Base-by-base conservation (phyloP, 2,797 vertebrate genomes). In the Phoxinus dragarum region DNA sequence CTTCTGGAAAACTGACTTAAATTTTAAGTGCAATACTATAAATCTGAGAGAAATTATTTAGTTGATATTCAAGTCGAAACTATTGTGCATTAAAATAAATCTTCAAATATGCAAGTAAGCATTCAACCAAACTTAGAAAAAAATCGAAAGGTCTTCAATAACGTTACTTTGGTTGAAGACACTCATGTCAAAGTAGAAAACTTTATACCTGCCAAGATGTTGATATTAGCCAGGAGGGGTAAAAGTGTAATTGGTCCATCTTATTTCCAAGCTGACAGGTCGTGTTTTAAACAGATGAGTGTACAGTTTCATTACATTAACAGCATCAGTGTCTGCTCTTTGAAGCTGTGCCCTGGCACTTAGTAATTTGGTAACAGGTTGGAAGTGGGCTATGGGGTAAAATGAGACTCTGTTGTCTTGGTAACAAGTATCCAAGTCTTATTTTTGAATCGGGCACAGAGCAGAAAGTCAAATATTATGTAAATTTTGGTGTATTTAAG, bases 331-430 rank as follows among this genome's bases (percentile, higher is more conserved):
- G 91, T 93, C 93, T 92, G 93, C 92, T 94, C 96, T 97, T 96
- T 96, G 95, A 97, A 95, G 96, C 96, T 92, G 91, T 90, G 88
- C 94, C 94, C 93, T 89, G 88, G 89, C 94, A 89, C 92, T 94
- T 91, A 92, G 93, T 97, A 96, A 97, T 98, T 98, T 97, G 96
- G 96, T 96, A 97, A 97, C 97, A 99, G 97, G 96, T 95, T 98
- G 97, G 95, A 96, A 97, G 96, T 97, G 96, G 96, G 95, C 93
- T 94, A 90, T 91, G 93, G 94, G 94, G 97, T 97, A 97, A 99
- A 97, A 96, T n/a, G 96, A 99, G 94, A 97, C 95, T 92, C 88
- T 52, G 96, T 97, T 94, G 92, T 95, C 95, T 92, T 92, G 96
- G 97, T 94, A 95, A 97, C 96, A 90, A 90, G 90, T 90, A 92